Evolutionary conservation across 2,113 vertebrate species (phyloP).

Genomic region (Peromyscus leucopus): DNA sequence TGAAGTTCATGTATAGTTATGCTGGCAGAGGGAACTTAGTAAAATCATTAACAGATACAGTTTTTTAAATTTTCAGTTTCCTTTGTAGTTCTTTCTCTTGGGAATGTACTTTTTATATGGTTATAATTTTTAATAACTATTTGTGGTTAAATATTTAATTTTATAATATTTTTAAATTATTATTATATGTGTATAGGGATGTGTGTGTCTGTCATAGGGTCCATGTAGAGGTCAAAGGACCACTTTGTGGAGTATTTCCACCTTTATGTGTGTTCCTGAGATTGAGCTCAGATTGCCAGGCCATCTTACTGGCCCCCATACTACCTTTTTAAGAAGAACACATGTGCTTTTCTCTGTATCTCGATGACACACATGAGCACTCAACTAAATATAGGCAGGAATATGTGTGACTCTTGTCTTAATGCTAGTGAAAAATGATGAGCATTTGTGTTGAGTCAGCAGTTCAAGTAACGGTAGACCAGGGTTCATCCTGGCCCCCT

Average conservation of each 20-base stretch:
- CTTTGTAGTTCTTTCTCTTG: neutral
- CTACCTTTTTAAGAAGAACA: neutral
- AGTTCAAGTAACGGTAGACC: neutral
- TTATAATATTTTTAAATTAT: neutral
- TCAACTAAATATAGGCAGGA: neutral
- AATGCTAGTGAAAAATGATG: conserved; percentile 5
- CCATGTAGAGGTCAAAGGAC: neutral
- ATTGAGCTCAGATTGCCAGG: neutral
- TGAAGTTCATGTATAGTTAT: neutral
- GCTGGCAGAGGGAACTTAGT: neutral
- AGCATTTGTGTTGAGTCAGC: neutral
- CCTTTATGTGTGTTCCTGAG: neutral
- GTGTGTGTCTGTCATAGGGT: neutral
- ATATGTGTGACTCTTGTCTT: neutral
- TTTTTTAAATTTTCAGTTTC: conserved; percentile 6
- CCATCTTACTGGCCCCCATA: too few relatives aligned
- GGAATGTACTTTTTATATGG: neutral
- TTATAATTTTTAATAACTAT: neutral
- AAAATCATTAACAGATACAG: neutral
- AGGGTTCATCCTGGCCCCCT: neutral
- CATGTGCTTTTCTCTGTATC: conserved; percentile 16
- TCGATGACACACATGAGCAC: neutral
- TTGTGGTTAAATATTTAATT: conserved; percentile 45
- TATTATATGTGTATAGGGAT: neutral
- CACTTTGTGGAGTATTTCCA: neutral